These are phyloP conservation scores for Heliconius hermathena DNA, from an alignment of 1,140 invertebrate genomes.

Conservation along the genomic window DNA sequence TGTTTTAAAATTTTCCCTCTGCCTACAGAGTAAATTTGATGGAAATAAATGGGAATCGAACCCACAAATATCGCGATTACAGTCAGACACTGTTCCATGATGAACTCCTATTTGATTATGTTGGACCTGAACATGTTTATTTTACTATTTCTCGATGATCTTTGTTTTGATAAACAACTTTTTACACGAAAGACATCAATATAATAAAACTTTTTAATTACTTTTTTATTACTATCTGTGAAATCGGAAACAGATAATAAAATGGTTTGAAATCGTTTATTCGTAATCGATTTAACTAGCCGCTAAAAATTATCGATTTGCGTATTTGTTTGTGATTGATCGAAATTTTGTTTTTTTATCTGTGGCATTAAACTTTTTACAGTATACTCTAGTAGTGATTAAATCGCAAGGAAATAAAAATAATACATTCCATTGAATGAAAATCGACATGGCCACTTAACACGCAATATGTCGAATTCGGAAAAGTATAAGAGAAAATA, in stretches of 20 bases:
- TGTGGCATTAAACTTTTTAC: background rate
- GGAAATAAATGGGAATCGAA: too few species aligned
- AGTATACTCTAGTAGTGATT: too few species aligned
- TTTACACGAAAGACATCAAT: background rate
- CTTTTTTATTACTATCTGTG: background rate
- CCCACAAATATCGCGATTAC: background rate
- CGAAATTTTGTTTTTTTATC: background rate
- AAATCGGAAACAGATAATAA: constrained; percentile 6
- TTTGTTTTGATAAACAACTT: background rate
- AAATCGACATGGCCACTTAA: too few species aligned
- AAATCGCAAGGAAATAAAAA: too few species aligned
- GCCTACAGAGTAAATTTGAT: too few species aligned
- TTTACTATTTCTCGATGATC: background rate
- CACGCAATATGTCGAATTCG: too few species aligned
- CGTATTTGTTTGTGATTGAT: background rate
- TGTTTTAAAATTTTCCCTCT: too few species aligned
- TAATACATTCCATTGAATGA: too few species aligned
- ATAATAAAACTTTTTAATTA: background rate
- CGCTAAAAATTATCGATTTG: background rate
- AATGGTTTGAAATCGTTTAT: background rate
- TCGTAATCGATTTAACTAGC: background rate
- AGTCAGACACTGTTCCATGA: background rate
- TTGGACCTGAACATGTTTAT: background rate
- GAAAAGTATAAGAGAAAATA: too few species aligned
- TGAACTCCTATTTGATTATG: background rate